Evolutionary conservation across 2,888 invertebrate species (phyloP), one percentile per base, ranked within the genome.

Genomic region (Actias luna): DNA sequence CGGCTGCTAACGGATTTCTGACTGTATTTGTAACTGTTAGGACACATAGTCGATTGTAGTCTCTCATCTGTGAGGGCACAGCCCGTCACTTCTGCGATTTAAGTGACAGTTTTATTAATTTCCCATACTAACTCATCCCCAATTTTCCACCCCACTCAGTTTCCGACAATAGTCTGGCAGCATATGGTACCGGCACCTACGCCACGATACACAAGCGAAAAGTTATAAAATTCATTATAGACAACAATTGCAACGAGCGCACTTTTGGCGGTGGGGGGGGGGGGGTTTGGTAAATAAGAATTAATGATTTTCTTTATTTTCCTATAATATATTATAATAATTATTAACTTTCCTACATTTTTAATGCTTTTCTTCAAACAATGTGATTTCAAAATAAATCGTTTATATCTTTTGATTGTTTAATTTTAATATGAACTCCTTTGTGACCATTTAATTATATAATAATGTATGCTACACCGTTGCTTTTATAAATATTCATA

Each of bases 101-200:
- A 94, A 94, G 94, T 95, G 95, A 95, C 95, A 94, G 94, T 94
- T 95, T 95, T 95, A 95, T 95, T 95, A 95, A 95, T 95, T 95
- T 94, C 93, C 93, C 93, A 85, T 86, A 87, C 83, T 79, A 55
- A 80, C 84, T 88, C 87, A 85, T 89, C 87, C 87, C 85, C 46
- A 78, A 80, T 85, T 87, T 87, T 85, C 84, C 88, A 89, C 90
- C 90, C 90, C 79, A 79, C 77, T 82, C 81, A 74, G 81, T 82
- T 81, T 81, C 79, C 80, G 81, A 93, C 93, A 90, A 86, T 87
- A 76, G 81, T 80, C 76, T 78, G 84, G 82, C 77, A 81, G 79
- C 90, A 89, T 89, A 88, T 91, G 89, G 87, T 84, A 73, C 74
- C 77, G 76, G 78, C 77, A 82, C 72, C 79, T 63, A 63, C 58